Evolutionary conservation across 2,888 invertebrate genomes (phyloP).

Genomic region (Eilema griseolum): DNA sequence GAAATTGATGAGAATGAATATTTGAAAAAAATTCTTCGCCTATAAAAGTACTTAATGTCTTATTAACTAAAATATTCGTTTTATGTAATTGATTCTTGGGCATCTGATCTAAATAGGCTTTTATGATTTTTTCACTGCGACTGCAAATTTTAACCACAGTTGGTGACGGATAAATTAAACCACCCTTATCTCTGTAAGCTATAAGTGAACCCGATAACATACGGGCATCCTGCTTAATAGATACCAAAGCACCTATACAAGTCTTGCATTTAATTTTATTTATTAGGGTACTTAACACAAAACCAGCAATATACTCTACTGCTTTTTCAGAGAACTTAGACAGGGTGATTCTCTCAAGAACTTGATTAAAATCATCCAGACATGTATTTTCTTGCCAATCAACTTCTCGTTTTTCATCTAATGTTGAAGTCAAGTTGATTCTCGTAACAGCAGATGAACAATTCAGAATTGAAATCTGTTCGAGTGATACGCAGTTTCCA

Average conservation of each 20-base stretch:
- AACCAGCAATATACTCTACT: conserved; percentile 24
- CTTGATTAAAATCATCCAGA: background rate
- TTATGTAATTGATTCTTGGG: conserved; percentile 1
- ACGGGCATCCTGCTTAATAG: conserved; percentile 10
- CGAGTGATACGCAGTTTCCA: conserved; percentile 10
- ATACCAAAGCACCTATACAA: conserved; percentile 23
- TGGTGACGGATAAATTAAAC: conserved; percentile 31
- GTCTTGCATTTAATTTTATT: conserved; percentile 19
- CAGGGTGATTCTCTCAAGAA: conserved; percentile 8
- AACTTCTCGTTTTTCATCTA: conserved; percentile 5
- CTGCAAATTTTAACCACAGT: conserved; percentile 29
- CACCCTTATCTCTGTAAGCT: conserved; percentile 25
- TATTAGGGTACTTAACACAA: conserved; percentile 14
- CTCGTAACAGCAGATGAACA: conserved; percentile 18
- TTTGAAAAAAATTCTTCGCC: conserved; percentile 26
- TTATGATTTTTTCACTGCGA: conserved; percentile 25
- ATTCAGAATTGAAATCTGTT: conserved; percentile 13
- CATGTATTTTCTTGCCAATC: conserved; percentile 2
- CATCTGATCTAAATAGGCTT: conserved; percentile 15
- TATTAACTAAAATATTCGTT: conserved; percentile 17
- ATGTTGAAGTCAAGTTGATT: conserved; percentile 18
- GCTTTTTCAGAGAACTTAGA: conserved; percentile 22
- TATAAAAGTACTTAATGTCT: conserved; percentile 17
- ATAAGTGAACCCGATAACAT: conserved; percentile 15
- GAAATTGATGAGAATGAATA: conserved; percentile 20